A percentile compares a stretch with the other conserved stretches of the same genome.
Evolutionary conservation across 2,113 vertebrate species (phyloP).

Genomic region (Barnardius zonarius): DNA sequence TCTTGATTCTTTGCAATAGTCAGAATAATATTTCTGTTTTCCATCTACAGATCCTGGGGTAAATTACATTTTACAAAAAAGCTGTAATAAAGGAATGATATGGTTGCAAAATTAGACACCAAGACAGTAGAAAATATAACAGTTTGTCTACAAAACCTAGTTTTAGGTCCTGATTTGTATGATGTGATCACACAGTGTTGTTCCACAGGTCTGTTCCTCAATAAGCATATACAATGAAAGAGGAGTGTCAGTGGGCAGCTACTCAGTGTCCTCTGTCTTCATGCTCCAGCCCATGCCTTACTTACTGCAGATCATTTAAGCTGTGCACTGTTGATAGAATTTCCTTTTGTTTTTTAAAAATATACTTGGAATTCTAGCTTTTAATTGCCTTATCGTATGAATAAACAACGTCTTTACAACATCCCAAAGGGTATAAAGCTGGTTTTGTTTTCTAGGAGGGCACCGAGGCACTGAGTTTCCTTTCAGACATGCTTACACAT

Average conservation of each 20-base stretch:
- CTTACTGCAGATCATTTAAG: neutral
- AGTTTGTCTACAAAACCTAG: neutral
- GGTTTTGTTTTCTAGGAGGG: neutral
- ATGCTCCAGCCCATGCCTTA: neutral
- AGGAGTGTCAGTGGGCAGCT: neutral
- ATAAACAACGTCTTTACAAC: neutral
- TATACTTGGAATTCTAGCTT: neutral
- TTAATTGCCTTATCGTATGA: neutral
- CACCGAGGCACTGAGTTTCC: neutral
- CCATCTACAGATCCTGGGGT: neutral
- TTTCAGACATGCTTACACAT: neutral
- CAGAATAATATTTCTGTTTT: neutral
- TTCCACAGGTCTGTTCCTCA: neutral
- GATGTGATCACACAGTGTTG: neutral
- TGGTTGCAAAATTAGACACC: neutral
- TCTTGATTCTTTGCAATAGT: neutral
- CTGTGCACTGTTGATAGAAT: neutral
- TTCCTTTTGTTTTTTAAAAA: neutral
- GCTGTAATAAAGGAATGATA: neutral
- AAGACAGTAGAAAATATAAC: neutral
- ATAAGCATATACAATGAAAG: neutral
- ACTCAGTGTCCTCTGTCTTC: neutral
- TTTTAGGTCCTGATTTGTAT: neutral
- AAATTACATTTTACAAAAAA: neutral
- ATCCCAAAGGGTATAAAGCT: neutral